phyloP scores from a whole-genome alignment of 2,797 vertebrate species.

The Orestias chungarensis region DNA sequence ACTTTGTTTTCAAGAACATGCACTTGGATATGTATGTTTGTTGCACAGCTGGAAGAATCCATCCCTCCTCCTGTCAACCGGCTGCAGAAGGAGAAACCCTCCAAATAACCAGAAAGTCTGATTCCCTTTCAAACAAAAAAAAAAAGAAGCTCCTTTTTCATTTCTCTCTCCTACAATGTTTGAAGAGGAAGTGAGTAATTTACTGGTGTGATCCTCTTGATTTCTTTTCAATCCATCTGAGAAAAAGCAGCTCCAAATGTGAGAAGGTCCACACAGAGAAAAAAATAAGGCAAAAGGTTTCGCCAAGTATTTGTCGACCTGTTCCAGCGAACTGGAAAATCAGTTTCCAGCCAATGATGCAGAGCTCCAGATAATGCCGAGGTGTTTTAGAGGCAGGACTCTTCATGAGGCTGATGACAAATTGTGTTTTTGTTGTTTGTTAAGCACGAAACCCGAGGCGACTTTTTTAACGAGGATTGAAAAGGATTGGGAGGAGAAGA shows the following conservation, averaged over 20 bases:
- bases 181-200: conserved; percentile 48
- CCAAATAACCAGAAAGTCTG: conserved; percentile 34
- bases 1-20: conserved; percentile 47
- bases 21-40: conserved; percentile 61
- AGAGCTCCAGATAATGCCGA: conserved; percentile 68
- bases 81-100: conserved; percentile 22
- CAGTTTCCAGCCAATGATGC: conserved; percentile 75
- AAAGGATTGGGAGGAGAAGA: conserved; percentile 37
- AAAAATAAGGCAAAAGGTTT: conserved; percentile 26
- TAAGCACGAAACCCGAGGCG: conserved; percentile 42
- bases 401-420: conserved; percentile 59
- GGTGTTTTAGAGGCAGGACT: conserved; percentile 73
- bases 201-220: conserved; percentile 41
- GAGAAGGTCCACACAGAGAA: conserved; percentile 56
- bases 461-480: conserved; percentile 54
- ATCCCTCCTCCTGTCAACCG: conserved; percentile 53
- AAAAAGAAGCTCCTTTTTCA: conserved; percentile 24
- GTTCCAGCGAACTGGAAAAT: conserved; percentile 83
- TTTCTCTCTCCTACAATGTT: conserved; percentile 49
- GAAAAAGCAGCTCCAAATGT: conserved; percentile 63
- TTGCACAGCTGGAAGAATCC: conserved; percentile 60
- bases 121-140: conserved; percentile 42
- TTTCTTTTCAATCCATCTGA: conserved; percentile 55
- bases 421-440: conserved; percentile 4
- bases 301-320: conserved; percentile 78